Percentiles rank a stretch among this genome's conserved stretches.
Evolutionary conservation across 2,888 invertebrate species (phyloP).

Genomic region (Synergus japonicus): DNA sequence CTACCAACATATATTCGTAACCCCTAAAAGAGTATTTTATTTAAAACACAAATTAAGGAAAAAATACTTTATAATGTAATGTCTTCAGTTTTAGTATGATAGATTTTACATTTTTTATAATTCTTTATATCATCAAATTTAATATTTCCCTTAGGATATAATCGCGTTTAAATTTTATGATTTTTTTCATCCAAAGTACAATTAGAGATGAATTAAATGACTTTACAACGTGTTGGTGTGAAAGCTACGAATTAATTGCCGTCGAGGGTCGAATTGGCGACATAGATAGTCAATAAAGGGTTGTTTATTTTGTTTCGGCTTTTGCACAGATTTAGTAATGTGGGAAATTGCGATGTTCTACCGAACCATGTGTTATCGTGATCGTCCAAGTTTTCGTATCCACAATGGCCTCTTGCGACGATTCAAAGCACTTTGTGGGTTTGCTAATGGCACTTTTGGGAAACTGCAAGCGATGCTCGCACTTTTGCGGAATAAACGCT

Average conservation of each 20-base stretch:
- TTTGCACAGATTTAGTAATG: slow-evolving; percentile 33
- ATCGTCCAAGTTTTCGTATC: slow-evolving; percentile 66
- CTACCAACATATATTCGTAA: background rate
- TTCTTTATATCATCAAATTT: background rate
- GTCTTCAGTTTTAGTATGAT: too few species aligned
- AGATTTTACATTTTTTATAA: too few species aligned
- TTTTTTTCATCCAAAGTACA: too few species aligned
- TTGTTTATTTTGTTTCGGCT: slow-evolving; percentile 29
- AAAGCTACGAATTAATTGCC: background rate
- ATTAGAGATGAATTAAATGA: too few species aligned
- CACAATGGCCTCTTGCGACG: slow-evolving; percentile 63
- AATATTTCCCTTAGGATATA: background rate
- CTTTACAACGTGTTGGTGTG: background rate
- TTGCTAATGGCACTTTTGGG: slow-evolving; percentile 66
- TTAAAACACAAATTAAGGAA: background rate
- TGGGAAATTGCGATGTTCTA: slow-evolving; percentile 43
- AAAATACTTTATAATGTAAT: too few species aligned
- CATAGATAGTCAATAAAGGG: slow-evolving; percentile 9
- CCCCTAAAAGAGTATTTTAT: background rate
- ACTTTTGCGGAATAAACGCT: slow-evolving; percentile 55
- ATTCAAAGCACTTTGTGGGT: slow-evolving; percentile 61
- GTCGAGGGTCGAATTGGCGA: background rate
- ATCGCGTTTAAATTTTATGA: background rate
- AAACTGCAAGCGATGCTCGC: slow-evolving; percentile 61
- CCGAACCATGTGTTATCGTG: slow-evolving; percentile 63